Base-by-base conservation (phyloP, 2,113 vertebrate species). In the Panurus biarmicus region DNA sequence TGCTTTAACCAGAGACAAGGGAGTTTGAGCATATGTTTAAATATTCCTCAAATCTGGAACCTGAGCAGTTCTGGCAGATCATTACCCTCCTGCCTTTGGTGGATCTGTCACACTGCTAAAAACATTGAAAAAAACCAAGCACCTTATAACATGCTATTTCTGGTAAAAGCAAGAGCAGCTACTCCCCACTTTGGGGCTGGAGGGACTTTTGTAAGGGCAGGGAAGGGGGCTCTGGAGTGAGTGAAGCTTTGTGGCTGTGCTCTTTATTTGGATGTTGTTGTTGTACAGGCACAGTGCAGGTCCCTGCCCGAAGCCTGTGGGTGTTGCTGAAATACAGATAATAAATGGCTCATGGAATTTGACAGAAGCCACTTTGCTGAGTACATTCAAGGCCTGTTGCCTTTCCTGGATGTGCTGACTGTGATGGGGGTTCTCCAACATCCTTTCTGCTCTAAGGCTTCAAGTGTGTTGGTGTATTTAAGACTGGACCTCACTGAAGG, bases 271-370 rank as follows among this genome's bases (percentile, higher is more conserved):
- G 88, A 40, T 77, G 56, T 4, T 65, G 56, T 4, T 65, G 71
- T n/a, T 50, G 57, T 6, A 38, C 22, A n/a, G 1, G 23, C 60
- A 11, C 51, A 58, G 71, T 1, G 58, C 74, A n/a, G 90, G 67
- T 54, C 60, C 33, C 77, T 45, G 86, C 54, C 91, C 36, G 56
- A 38, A 76, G 64, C 51, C 62, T 24, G 85, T 71, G 83, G 72
- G 83, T 88, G 83, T 51, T 93, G 92, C 56, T 84, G 92, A 90
- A 95, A 93, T 60, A 14, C 44, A 88, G 89, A 65, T 69, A 61
- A 92, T 80, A 94, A 93, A 70, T 29, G 82, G 33, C 56, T 73
- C 0, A 79, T 38, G 79, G 77, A n/a, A n/a, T 56, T 12, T 4
- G 4, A 45, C 19, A 3, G 6, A 36, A 83, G 81, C 60, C 9